Conservation (phyloP, 2,888 invertebrate genomes). For the Epirrhoe alternata region DNA sequence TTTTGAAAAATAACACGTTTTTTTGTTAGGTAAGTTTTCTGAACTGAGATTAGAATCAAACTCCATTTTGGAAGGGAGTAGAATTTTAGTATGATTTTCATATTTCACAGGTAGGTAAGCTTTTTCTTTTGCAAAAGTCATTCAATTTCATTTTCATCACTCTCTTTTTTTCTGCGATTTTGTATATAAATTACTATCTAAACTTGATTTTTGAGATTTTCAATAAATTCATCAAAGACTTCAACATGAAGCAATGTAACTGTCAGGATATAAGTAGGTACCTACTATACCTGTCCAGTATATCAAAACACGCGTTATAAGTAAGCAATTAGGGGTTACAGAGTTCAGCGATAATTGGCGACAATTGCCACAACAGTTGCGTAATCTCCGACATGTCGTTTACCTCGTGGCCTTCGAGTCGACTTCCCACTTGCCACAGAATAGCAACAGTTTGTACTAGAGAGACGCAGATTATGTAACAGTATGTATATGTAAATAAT, state of each 20-base stretch:
- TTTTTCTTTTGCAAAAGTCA: too few relatives aligned
- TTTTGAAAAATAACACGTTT: constrained; percentile 24
- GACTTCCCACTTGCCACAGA: constrained; percentile 60
- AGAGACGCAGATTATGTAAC: constrained; percentile 4
- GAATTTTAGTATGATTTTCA: background rate
- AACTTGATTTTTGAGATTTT: too few relatives aligned
- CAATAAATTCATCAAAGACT: too few relatives aligned
- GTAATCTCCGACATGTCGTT: constrained; percentile 75
- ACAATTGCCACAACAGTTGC: constrained; percentile 58
- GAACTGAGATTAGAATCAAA: constrained; percentile 9
- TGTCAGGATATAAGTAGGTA: background rate
- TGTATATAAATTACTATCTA: too few relatives aligned
- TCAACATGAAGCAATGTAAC: background rate
- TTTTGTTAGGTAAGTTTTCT: constrained; percentile 10
- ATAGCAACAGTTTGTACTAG: constrained; percentile 23
- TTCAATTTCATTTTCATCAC: background rate
- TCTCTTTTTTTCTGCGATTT: background rate
- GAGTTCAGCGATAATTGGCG: constrained; percentile 60
- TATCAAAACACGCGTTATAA: constrained; percentile 43
- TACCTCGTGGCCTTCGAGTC: constrained; percentile 70
- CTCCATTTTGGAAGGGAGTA: background rate
- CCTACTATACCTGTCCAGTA: constrained; percentile 32
- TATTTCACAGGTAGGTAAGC: background rate
- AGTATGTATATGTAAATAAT: constrained; percentile 5
- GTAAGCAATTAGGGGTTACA: constrained; percentile 43